These are phyloP conservation scores for Palythoa heliodiscus DNA, from an alignment of 92 coral and sea anemone species.

Conservation along the genomic window DNA sequence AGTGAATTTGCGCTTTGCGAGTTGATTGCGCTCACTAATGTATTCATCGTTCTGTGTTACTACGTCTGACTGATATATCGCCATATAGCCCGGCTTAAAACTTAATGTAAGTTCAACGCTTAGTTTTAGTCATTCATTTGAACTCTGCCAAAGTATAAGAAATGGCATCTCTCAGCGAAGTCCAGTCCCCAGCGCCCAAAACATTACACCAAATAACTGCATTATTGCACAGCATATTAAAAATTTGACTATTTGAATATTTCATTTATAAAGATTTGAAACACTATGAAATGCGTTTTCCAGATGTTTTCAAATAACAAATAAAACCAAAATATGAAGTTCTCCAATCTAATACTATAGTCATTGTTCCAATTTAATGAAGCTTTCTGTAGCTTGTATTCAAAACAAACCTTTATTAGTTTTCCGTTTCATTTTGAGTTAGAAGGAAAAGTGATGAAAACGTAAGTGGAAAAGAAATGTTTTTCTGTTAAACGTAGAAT, in stretches of 20 bases:
- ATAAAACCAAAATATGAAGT: background rate
- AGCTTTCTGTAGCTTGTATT: background rate
- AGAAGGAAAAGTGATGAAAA: background rate
- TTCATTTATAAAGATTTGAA: background rate
- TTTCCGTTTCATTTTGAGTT: background rate
- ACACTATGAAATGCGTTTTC: background rate
- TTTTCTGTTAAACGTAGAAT: background rate
- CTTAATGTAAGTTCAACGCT: no score
- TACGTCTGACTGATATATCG: no score
- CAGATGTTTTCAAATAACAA: constrained; percentile 25
- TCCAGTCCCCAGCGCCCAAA: no score
- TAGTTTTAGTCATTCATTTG: no score
- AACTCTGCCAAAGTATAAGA: no score
- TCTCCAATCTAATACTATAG: background rate
- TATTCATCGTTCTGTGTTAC: no score
- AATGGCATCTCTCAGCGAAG: no score
- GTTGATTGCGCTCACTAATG: no score
- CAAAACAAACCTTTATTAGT: constrained; percentile 15
- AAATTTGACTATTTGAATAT: background rate
- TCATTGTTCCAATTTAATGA: constrained; percentile 19
- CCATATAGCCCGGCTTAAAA: no score
- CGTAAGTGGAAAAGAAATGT: background rate
- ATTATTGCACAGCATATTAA: no score
- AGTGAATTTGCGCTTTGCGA: no score
- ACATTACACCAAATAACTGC: no score